phyloP scores from a whole-genome alignment of 2,113 vertebrate genomes.

The Dendrocopos noguchii region DNA sequence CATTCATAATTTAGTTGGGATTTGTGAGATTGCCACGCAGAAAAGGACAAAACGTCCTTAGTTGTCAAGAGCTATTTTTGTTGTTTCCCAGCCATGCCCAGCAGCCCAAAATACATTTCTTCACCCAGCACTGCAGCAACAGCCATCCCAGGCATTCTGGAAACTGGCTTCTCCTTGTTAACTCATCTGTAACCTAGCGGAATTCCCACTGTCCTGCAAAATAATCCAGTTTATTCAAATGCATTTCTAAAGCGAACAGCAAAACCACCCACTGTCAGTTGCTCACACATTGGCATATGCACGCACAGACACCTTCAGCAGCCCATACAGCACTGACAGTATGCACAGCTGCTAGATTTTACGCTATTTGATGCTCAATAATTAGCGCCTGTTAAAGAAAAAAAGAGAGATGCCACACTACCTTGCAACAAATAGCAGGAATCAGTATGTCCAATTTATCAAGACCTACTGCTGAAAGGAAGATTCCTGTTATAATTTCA shows the following conservation, averaged over 20 bases:
- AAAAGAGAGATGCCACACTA: slow-evolving; percentile 62
- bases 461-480: slow-evolving; percentile 70
- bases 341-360: slow-evolving; percentile 85
- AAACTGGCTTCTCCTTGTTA: slow-evolving; percentile 14
- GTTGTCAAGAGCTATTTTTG: not conserved
- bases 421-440: slow-evolving; percentile 71
- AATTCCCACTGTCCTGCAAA: slow-evolving; percentile 45
- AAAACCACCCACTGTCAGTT: slow-evolving; percentile 84
- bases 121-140: not conserved
- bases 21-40: not conserved
- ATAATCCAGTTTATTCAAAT: slow-evolving; percentile 52
- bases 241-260: slow-evolving; percentile 64
- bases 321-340: slow-evolving; percentile 82
- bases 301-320: slow-evolving; percentile 77
- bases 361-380: slow-evolving; percentile 88
- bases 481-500: slow-evolving; percentile 77
- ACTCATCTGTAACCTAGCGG: slow-evolving; percentile 38
- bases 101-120: not conserved
- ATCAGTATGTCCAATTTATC: slow-evolving; percentile 69
- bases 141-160: not conserved
- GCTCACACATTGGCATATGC: slow-evolving; percentile 74
- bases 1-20: not conserved
- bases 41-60: not conserved
- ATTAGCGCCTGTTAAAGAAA: slow-evolving; percentile 82
- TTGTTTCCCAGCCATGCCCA: not conserved